Conservation (phyloP, 2,888 invertebrate genomes). For the Melitaea athalia region DNA sequence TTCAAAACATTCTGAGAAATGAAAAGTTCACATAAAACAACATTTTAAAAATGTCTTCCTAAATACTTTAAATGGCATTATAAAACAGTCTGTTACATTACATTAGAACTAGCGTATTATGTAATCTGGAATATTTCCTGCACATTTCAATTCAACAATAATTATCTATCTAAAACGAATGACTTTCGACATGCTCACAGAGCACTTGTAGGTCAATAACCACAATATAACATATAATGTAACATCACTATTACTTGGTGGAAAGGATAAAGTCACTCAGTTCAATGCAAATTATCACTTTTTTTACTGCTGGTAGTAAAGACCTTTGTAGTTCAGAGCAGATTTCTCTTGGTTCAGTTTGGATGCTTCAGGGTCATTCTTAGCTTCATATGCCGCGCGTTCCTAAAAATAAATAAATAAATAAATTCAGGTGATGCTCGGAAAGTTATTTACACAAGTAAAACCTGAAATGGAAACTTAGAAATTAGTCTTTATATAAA, state of each 20-base stretch:
- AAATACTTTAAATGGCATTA: slow-evolving; percentile 5
- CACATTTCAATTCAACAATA: slow-evolving; percentile 20
- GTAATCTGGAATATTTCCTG: background rate
- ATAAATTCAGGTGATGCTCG: background rate
- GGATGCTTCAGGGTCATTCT: slow-evolving; percentile 77
- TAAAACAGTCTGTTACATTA: slow-evolving; percentile 7
- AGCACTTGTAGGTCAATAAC: slow-evolving; percentile 34
- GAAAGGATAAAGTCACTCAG: slow-evolving; percentile 36
- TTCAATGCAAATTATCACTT: slow-evolving; percentile 37
- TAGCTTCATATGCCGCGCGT: slow-evolving; percentile 80
- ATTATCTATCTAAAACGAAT: slow-evolving; percentile 33
- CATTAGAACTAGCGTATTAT: slow-evolving; percentile 1
- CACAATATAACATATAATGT: slow-evolving; percentile 34
- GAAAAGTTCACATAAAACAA: background rate
- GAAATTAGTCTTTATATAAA: too few relatives aligned
- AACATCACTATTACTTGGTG: slow-evolving; percentile 28
- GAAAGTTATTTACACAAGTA: too few relatives aligned
- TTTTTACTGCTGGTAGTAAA: slow-evolving; percentile 79
- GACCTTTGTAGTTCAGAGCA: slow-evolving; percentile 84
- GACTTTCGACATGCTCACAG: slow-evolving; percentile 42
- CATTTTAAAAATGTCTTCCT: background rate
- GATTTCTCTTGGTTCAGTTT: slow-evolving; percentile 69
- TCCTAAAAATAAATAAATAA: slow-evolving; percentile 72
- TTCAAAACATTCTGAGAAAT: background rate
- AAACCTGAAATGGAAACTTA: too few relatives aligned